These are phyloP conservation scores for Heloderma charlesbogerti DNA, from an alignment of 2,113 vertebrate species.

Conservation along the genomic window DNA sequence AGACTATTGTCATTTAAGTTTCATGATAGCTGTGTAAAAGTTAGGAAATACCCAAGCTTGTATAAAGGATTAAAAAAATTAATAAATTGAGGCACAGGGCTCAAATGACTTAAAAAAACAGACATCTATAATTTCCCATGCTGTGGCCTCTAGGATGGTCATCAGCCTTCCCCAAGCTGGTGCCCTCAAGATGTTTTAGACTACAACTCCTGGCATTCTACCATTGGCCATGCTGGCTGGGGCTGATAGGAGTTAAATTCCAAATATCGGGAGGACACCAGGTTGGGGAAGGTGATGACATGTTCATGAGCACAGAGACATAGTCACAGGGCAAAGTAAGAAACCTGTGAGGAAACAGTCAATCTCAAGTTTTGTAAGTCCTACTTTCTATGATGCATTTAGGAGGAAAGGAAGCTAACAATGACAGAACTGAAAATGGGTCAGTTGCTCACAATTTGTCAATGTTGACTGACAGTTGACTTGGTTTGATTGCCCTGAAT, in stretches of 20 bases:
- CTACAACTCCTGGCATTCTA: no score
- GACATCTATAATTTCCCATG: neutral
- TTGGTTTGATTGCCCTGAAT: neutral
- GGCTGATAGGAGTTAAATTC: no score
- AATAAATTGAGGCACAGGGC: neutral
- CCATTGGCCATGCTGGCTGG: no score
- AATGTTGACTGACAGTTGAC: neutral
- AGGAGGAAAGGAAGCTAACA: neutral
- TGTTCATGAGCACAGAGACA: neutral
- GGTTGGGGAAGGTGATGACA: neutral
- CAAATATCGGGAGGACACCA: no score
- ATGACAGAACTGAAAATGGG: neutral
- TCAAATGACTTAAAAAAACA: constrained; percentile 10
- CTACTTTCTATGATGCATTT: neutral
- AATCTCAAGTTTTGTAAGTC: neutral
- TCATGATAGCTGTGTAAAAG: neutral
- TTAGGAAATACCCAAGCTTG: neutral
- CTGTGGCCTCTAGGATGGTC: neutral
- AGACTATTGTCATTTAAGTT: neutral
- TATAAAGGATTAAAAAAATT: constrained; percentile 2
- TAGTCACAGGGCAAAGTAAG: neutral
- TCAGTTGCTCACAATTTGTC: neutral
- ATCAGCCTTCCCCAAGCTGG: neutral
- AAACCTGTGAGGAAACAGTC: neutral
- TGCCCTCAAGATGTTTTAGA: no score